phyloP scores from a whole-genome alignment of 1,140 invertebrate species.

The Magallana gigas region DNA sequence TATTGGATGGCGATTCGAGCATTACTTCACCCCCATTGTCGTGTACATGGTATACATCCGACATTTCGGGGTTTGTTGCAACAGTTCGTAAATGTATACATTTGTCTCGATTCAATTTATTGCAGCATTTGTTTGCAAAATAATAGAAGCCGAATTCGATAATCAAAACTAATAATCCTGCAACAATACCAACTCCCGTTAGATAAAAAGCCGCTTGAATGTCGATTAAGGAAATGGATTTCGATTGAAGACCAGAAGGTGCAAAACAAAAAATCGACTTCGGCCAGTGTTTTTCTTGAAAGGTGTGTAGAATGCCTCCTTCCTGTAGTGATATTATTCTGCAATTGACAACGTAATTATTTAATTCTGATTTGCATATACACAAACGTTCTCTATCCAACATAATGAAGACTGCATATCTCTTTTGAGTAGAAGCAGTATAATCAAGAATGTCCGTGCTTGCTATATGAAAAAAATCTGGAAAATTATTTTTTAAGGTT shows the following conservation, averaged over 20 bases:
- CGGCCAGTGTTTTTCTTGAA: slow-evolving; percentile 60
- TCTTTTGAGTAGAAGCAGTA: too few species aligned
- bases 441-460: too few species aligned
- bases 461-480: too few species aligned
- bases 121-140: background rate
- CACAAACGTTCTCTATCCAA: too few species aligned
- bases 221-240: slow-evolving; percentile 55
- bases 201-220: slow-evolving; percentile 62
- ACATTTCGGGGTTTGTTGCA: background rate
- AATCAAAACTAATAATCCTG: background rate
- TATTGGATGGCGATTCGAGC: too few species aligned
- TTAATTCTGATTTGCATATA: too few species aligned
- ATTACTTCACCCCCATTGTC: too few species aligned
- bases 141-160: background rate
- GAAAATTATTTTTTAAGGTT: too few species aligned
- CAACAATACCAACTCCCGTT: slow-evolving; percentile 45
- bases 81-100: background rate
- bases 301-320: slow-evolving; percentile 59
- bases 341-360: slow-evolving; percentile 10
- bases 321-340: slow-evolving; percentile 63
- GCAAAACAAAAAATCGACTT: slow-evolving; percentile 48
- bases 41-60: too few species aligned
- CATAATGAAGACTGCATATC: too few species aligned
- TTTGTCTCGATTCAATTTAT: background rate
- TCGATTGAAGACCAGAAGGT: slow-evolving; percentile 5